Conservation (phyloP, 2,113 vertebrate genomes). For the Cettia cetti region DNA sequence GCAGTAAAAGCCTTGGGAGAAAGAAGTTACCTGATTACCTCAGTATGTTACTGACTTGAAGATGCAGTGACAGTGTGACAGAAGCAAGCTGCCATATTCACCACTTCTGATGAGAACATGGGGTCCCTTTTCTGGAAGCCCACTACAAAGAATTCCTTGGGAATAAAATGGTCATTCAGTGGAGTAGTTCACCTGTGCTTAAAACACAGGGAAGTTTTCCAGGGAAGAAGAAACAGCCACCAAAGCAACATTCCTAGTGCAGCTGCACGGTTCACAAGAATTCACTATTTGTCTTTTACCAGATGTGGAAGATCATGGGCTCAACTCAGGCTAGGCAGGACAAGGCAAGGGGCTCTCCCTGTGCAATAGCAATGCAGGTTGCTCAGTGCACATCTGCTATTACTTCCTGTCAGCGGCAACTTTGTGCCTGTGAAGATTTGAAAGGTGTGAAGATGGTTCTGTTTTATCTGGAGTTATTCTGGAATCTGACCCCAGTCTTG, state of each 20-base stretch:
- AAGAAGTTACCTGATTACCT: background rate
- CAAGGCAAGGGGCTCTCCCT: background rate
- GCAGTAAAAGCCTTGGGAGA: background rate
- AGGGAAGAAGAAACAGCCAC: background rate
- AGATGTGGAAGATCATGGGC: background rate
- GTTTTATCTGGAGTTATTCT: background rate
- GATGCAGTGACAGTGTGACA: background rate
- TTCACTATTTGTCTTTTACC: background rate
- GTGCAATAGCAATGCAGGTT: background rate
- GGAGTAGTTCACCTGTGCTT: background rate
- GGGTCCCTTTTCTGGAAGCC: background rate
- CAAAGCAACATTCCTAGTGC: background rate
- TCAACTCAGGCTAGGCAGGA: background rate
- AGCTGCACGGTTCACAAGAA: background rate
- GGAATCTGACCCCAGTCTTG: background rate
- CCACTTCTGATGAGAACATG: background rate
- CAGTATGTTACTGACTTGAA: background rate
- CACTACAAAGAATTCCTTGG: background rate
- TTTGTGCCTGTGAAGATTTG: background rate
- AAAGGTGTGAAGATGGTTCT: background rate
- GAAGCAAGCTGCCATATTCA: background rate
- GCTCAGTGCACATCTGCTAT: background rate
- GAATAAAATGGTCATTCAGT: background rate
- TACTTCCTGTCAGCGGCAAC: background rate
- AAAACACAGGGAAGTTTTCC: background rate